Conservation (phyloP, 2,888 invertebrate species). For the Dusona sp. region DNA sequence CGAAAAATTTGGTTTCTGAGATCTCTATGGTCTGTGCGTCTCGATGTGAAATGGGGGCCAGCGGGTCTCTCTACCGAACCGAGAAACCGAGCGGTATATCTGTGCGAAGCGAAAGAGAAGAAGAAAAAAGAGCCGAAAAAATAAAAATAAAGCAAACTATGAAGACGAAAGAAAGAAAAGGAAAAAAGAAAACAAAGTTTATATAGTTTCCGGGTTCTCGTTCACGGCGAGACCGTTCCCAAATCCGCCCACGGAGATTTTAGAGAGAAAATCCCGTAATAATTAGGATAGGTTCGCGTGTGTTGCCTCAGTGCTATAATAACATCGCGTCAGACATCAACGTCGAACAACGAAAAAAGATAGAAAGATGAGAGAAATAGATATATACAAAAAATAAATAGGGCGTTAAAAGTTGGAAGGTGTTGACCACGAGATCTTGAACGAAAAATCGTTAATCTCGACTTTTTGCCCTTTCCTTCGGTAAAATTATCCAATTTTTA, state of each 20-base stretch:
- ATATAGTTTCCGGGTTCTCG: slow-evolving; percentile 57
- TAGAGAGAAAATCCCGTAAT: slow-evolving; percentile 67
- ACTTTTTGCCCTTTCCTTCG: background rate
- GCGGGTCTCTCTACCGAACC: slow-evolving; percentile 61
- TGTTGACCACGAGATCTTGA: slow-evolving; percentile 28
- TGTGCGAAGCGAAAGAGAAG: slow-evolving; percentile 28
- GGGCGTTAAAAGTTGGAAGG: slow-evolving; percentile 13
- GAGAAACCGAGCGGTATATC: slow-evolving; percentile 51
- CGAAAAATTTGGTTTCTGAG: slow-evolving; percentile 57
- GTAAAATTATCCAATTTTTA: slow-evolving; percentile 34
- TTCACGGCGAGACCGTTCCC: slow-evolving; percentile 41
- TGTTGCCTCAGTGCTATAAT: slow-evolving; percentile 51
- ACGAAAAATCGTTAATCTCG: slow-evolving; percentile 44
- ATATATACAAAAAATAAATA: slow-evolving; percentile 34
- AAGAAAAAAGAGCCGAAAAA: slow-evolving; percentile 4
- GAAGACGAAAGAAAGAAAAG: slow-evolving; percentile 5
- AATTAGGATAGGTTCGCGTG: slow-evolving; percentile 60
- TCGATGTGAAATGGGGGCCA: slow-evolving; percentile 55
- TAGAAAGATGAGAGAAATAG: background rate
- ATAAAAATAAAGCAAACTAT: background rate
- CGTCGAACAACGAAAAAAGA: slow-evolving; percentile 12
- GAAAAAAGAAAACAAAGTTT: slow-evolving; percentile 20
- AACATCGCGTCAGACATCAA: slow-evolving; percentile 28
- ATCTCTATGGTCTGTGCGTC: slow-evolving; percentile 29
- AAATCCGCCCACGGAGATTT: slow-evolving; percentile 48